Percentiles rank a stretch among this genome's conserved stretches.
Evolutionary conservation across 2,797 vertebrate species (phyloP).

Genomic region (Benthosema pterotum): DNA sequence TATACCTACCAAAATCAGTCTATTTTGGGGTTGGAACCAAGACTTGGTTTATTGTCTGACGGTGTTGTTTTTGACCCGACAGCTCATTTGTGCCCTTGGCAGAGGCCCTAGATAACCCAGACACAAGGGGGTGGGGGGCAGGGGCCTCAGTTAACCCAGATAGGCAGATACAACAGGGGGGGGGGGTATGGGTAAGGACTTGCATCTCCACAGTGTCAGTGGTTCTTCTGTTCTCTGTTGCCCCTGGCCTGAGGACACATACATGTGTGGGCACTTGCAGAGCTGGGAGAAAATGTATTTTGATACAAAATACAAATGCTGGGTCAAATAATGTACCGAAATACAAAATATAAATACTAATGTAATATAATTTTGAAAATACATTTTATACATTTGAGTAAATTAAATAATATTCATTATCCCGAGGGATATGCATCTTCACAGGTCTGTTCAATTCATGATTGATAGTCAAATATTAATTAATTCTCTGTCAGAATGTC

Average conservation of each 20-base stretch:
- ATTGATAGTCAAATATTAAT: no score
- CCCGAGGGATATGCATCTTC: no score
- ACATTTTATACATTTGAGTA: no score
- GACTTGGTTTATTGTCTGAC: neutral
- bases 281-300: neutral
- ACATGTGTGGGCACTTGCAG: neutral
- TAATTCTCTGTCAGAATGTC: no score
- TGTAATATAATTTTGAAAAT: no score
- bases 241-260: conserved; percentile 10
- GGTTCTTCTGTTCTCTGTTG: conserved; percentile 16
- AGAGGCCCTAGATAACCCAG: neutral
- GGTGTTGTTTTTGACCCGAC: neutral
- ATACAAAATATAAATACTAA: no score
- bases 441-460: no score
- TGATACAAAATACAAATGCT: no score
- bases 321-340: no score
- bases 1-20: neutral
- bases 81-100: neutral
- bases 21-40: neutral
- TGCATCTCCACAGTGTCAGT: conserved; percentile 14
- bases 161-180: conserved; percentile 4
- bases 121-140: neutral
- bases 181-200: conserved; percentile 40
- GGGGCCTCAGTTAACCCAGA: conserved; percentile 15
- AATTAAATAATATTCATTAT: no score